A percentile compares a stretch with the other conserved stretches of the same genome.
These are phyloP conservation scores for Hypotaenidia philippensis DNA, from an alignment of 2,797 vertebrate genomes.

Conservation along the genomic window DNA sequence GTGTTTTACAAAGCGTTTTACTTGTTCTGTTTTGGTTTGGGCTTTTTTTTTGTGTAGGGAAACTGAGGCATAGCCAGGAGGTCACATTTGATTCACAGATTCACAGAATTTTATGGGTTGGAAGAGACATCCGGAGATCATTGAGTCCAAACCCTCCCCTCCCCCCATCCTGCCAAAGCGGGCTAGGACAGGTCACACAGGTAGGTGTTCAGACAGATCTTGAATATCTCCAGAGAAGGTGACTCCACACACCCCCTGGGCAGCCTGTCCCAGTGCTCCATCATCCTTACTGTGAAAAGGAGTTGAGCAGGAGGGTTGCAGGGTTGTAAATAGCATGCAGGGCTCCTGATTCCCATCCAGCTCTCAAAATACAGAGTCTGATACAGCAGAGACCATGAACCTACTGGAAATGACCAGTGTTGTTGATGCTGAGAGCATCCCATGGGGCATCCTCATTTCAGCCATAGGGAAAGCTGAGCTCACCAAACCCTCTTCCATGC, in stretches of 20 bases:
- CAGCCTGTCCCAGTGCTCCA: too few species aligned
- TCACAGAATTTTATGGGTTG: too few species aligned
- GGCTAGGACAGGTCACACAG: too few species aligned
- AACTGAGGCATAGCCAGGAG: not conserved
- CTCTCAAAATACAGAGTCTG: not conserved
- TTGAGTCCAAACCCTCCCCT: too few species aligned
- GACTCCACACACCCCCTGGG: too few species aligned
- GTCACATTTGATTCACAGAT: not conserved
- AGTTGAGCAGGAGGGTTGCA: not conserved
- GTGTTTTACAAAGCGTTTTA: not conserved
- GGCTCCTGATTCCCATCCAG: not conserved
- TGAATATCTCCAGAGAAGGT: too few species aligned
- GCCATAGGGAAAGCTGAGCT: not conserved
- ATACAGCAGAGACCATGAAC: not conserved
- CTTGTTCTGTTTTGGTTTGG: not conserved
- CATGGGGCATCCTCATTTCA: not conserved
- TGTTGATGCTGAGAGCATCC: not conserved
- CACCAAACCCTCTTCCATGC: not conserved
- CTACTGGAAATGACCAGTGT: not conserved
- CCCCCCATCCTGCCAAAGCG: too few species aligned
- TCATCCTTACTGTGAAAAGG: too few species aligned
- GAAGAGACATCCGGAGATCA: too few species aligned
- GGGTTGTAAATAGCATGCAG: not conserved
- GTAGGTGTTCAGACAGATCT: too few species aligned
- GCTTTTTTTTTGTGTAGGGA: not conserved